Evolutionary conservation across 2,888 invertebrate species (phyloP), one percentile per base, ranked within the genome.

Genomic region (Heliconius sara): DNA sequence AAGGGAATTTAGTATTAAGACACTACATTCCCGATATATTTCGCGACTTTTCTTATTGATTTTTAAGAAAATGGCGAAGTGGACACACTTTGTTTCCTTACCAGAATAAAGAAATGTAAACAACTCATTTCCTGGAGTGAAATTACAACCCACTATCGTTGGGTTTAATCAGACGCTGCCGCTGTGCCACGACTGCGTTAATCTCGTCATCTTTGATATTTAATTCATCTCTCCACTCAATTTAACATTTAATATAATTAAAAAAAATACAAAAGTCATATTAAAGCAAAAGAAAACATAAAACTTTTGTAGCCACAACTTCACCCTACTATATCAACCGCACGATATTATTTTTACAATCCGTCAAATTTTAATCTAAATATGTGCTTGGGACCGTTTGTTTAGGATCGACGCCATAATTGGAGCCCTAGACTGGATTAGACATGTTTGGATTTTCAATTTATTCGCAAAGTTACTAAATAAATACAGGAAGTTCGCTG

Each of bases 351-450:
- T 82, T 82, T 74, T 78, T 81, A 81, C 81, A 77, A 82, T 82
- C 79, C 77, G 78, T 82, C 82, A 82, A 81, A 82, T 81, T 82
- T 81, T 82, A 82, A 82, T 82, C 82, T 80, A 67, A 79, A 79
- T 79, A 77, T 78, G 78, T 80, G 79, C 70, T 82, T 77, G 78
- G 79, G 77, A 65, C 30, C 79, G 83, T 80, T 71, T 83, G 76
- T 81, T 83, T 83, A 83, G 83, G 83, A 83, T 78, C 78, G 60
- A 70, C 78, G 71, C 82, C 71, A 70, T 81, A 83, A 83, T 83
- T 83, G 83, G 70, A 80, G 72, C 83, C 67, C 71, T 83, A 66
- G 78, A 78, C 70, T 74, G 79, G 81, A 82, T 82, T 82, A 82
- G 79, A 65, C 72, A 76, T 82, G 81, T 82, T 82, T 81, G 70